phyloP scores from a whole-genome alignment of 2,113 vertebrate genomes.

The Sphyrna mokarran region DNA sequence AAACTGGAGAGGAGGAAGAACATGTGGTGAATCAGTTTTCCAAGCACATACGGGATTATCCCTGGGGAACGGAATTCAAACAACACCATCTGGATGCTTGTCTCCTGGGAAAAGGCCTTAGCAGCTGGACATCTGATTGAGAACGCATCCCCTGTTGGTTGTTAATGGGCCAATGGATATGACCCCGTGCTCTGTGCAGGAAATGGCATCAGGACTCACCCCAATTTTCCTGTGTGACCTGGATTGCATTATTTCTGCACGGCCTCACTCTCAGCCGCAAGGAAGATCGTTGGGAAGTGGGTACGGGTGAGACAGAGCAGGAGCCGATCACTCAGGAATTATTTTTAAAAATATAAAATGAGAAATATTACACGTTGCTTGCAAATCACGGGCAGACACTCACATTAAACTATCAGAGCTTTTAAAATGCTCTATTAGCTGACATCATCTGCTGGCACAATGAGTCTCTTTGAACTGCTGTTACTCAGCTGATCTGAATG shows the following conservation, averaged over 20 bases:
- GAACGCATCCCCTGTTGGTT: constrained; percentile 26
- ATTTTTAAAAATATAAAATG: not conserved
- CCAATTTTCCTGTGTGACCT: constrained; percentile 3
- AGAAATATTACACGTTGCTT: not conserved
- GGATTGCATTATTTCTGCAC: not conserved
- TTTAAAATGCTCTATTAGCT: not conserved
- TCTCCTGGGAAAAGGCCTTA: constrained; percentile 23
- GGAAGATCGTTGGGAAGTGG: not conserved
- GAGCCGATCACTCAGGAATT: not conserved
- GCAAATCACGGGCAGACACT: not conserved
- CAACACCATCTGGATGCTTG: constrained; percentile 18
- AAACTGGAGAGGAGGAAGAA: constrained; percentile 22
- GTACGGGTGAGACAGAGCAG: not conserved
- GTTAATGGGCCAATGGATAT: constrained; percentile 25
- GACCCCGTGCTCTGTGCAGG: not conserved
- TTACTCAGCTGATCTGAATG: constrained; percentile 13
- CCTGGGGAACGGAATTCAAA: constrained; percentile 22
- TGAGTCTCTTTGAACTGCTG: constrained; percentile 25
- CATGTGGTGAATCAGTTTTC: constrained; percentile 32
- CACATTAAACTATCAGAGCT: not conserved
- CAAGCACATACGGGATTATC: constrained; percentile 29
- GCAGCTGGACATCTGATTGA: constrained; percentile 30
- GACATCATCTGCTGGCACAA: constrained; percentile 17
- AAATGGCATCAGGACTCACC: constrained; percentile 24
- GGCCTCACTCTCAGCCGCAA: not conserved